phyloP scores from a whole-genome alignment of 2,888 invertebrate species.

The Macrosiphum euphorbiae region DNA sequence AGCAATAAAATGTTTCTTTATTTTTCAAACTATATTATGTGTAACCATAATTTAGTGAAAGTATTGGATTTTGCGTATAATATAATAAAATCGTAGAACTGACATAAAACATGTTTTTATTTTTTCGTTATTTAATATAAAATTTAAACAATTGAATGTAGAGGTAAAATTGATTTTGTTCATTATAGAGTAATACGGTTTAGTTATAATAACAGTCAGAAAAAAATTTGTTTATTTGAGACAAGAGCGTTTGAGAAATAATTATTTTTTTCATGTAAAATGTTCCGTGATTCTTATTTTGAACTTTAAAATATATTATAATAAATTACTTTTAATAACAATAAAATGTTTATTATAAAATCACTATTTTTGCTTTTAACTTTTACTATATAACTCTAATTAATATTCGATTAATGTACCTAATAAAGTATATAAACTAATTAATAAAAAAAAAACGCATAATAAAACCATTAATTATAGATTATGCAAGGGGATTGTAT shows the following conservation, averaged over 20 bases:
- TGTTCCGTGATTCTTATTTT: neutral
- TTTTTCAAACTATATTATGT: neutral
- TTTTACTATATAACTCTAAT: neutral
- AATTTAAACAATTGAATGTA: neutral
- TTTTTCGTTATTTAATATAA: conserved; percentile 6
- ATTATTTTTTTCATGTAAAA: neutral
- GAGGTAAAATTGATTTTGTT: neutral
- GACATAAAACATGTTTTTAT: neutral
- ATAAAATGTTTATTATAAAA: neutral
- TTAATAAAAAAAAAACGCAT: neutral
- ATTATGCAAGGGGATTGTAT: neutral
- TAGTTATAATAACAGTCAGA: neutral
- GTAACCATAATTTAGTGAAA: conserved; percentile 14
- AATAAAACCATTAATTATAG: conserved; percentile 37
- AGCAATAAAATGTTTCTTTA: conserved; percentile 2
- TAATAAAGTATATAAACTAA: neutral
- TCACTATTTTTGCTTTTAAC: neutral
- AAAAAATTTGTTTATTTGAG: neutral
- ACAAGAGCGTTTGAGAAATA: neutral
- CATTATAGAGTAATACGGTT: neutral
- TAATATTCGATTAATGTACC: neutral
- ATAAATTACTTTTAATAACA: neutral
- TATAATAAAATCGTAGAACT: conserved; percentile 8
- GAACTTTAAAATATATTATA: neutral
- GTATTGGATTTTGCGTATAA: conserved; percentile 20